phyloP scores from a whole-genome alignment of 2,888 invertebrate species.

The Chirona hameri region DNA sequence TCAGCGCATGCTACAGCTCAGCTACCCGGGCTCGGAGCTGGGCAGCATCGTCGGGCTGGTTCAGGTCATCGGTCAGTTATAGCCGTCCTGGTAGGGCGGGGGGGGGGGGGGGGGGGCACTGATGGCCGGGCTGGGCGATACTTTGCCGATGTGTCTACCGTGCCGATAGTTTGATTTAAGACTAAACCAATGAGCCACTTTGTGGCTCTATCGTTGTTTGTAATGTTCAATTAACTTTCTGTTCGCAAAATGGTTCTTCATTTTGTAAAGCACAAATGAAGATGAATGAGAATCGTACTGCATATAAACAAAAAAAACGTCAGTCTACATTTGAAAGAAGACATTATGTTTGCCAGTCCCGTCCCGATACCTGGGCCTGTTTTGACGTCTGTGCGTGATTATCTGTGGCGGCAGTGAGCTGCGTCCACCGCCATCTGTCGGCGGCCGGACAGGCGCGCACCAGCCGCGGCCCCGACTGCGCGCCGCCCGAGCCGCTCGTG shows the following conservation, averaged over 20 bases:
- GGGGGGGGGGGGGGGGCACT: not conserved
- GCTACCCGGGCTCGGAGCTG: constrained; percentile 7
- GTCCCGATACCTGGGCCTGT: too few species aligned
- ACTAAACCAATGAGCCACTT: not conserved
- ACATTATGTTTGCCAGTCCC: too few species aligned
- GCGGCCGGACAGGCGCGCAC: not conserved
- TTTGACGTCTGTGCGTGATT: too few species aligned
- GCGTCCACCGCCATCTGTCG: constrained; percentile 5
- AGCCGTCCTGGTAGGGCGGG: not conserved
- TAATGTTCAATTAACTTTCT: too few species aligned
- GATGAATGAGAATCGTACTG: too few species aligned
- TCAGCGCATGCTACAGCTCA: constrained; percentile 6
- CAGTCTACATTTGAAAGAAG: too few species aligned
- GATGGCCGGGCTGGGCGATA: too few species aligned
- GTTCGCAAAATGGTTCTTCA: too few species aligned
- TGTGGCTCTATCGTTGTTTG: too few species aligned
- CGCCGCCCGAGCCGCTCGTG: not conserved
- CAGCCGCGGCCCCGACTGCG: not conserved
- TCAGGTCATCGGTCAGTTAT: not conserved
- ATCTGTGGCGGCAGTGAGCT: constrained; percentile 4
- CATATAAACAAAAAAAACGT: too few species aligned
- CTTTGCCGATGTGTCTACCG: not conserved
- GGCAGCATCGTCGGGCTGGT: constrained; percentile 27
- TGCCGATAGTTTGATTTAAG: not conserved
- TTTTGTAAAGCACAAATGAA: too few species aligned